Evolutionary conservation across 1,140 invertebrate genomes (phyloP).

Genomic region (Epicauta chinensis): DNA sequence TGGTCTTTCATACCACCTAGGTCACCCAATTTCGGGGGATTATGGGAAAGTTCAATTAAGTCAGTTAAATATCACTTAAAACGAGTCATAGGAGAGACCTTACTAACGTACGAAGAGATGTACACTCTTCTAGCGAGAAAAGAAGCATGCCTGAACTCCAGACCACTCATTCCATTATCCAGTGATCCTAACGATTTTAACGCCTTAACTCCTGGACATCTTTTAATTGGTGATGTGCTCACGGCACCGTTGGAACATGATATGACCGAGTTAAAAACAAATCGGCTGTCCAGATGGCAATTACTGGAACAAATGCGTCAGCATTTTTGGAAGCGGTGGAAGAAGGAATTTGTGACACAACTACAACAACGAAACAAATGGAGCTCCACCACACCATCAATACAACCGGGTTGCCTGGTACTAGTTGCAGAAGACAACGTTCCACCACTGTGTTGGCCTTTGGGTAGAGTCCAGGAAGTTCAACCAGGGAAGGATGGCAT

Average conservation of each 20-base stretch:
- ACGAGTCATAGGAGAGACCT: constrained; percentile 8
- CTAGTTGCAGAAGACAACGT: constrained; percentile 29
- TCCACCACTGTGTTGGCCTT: constrained; percentile 26
- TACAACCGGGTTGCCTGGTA: too few relatives aligned
- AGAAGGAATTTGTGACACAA: constrained; percentile 21
- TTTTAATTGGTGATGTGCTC: constrained; percentile 25
- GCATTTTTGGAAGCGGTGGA: constrained; percentile 29
- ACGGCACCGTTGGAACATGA: constrained; percentile 13
- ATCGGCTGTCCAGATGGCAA: constrained; percentile 29
- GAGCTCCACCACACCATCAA: too few relatives aligned
- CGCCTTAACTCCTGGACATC: constrained; percentile 33
- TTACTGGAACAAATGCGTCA: too few relatives aligned
- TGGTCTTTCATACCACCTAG: constrained; percentile 7
- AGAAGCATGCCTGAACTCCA: constrained; percentile 1
- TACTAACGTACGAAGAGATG: too few relatives aligned
- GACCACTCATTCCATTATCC: constrained; percentile 20
- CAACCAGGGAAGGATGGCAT: constrained; percentile 24
- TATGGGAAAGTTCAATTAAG: constrained; percentile 5
- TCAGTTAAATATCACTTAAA: constrained; percentile 4
- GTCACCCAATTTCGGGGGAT: constrained; percentile 1
- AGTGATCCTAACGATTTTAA: constrained; percentile 24
- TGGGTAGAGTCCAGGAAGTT: constrained; percentile 19
- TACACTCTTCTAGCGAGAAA: constrained; percentile 8
- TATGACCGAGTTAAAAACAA: constrained; percentile 7
- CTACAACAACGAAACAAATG: constrained; percentile 27